A percentile compares a stretch with the other conserved stretches of the same genome.
phyloP scores from a whole-genome alignment of 1,140 invertebrate species.

The Zaprionus davidi region DNA sequence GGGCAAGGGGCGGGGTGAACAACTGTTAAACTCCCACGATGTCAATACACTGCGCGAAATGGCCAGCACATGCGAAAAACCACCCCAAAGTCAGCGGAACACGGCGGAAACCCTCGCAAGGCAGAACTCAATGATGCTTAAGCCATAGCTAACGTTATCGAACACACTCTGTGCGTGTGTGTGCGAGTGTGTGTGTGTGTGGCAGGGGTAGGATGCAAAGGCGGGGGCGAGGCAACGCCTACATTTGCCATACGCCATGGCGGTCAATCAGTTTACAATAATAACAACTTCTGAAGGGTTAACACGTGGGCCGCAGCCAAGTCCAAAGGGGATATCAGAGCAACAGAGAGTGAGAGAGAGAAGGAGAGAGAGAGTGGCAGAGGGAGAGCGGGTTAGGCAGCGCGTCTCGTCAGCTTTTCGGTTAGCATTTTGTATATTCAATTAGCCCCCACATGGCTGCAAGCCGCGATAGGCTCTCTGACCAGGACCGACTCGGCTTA shows the following conservation, averaged over 20 bases:
- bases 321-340: neutral
- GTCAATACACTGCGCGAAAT: constrained; percentile 60
- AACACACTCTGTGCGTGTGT: constrained; percentile 20
- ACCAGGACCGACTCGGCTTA: neutral
- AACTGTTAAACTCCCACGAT: constrained; percentile 72
- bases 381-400: neutral
- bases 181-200: neutral
- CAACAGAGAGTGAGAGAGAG: neutral
- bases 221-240: constrained; percentile 16
- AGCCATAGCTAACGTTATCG: constrained; percentile 46
- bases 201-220: neutral
- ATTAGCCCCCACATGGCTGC: constrained; percentile 47
- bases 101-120: constrained; percentile 8
- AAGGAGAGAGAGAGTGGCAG: neutral
- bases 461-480: neutral
- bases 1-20: constrained; percentile 14
- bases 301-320: constrained; percentile 63
- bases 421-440: constrained; percentile 75
- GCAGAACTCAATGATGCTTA: constrained; percentile 51
- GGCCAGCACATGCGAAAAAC: constrained; percentile 13
- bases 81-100: constrained; percentile 23
- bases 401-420: constrained; percentile 26
- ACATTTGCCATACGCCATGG: constrained; percentile 22
- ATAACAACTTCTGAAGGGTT: constrained; percentile 74
- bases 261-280: constrained; percentile 72